Evolutionary conservation across 2,797 vertebrate genomes (phyloP).

Genomic region (Catharus ustulatus): DNA sequence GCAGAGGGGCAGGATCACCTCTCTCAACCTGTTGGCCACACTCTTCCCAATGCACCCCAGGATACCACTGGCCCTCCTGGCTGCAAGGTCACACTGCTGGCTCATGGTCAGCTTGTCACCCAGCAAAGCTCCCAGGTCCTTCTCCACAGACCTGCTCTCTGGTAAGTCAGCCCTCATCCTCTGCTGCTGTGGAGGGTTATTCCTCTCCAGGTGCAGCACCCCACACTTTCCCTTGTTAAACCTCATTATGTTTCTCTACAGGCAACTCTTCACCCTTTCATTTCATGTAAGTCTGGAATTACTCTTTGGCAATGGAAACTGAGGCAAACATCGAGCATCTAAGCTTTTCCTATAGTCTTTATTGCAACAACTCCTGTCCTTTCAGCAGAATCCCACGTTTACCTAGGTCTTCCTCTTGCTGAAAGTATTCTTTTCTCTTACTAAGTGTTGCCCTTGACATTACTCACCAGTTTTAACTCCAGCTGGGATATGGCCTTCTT

Average conservation of each 20-base stretch:
- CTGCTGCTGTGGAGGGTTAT: not conserved
- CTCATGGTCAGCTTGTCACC: not conserved
- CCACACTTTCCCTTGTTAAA: not conserved
- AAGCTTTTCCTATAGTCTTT: not conserved
- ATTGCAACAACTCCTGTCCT: accelerated
- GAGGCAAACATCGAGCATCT: not conserved
- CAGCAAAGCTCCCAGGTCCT: not conserved
- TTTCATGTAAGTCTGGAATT: not conserved
- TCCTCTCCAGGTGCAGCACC: not conserved
- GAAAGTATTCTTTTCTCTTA: not conserved
- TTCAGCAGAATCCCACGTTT: accelerated
- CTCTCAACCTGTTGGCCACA: not conserved
- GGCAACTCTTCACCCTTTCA: not conserved
- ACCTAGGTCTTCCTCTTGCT: not conserved
- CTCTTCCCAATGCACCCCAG: accelerated
- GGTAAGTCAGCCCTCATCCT: not conserved
- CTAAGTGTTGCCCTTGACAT: not conserved
- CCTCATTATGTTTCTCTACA: accelerated
- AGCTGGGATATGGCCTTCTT: not conserved
- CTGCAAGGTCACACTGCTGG: not conserved
- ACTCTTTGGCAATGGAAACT: not conserved
- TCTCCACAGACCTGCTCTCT: not conserved
- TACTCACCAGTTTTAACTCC: not conserved
- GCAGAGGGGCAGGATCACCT: not conserved
- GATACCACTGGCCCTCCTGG: not conserved